Evolutionary conservation across 1,140 invertebrate species (phyloP), one percentile per base, ranked within the genome.

Genomic region (Drosophila punjabiensis): DNA sequence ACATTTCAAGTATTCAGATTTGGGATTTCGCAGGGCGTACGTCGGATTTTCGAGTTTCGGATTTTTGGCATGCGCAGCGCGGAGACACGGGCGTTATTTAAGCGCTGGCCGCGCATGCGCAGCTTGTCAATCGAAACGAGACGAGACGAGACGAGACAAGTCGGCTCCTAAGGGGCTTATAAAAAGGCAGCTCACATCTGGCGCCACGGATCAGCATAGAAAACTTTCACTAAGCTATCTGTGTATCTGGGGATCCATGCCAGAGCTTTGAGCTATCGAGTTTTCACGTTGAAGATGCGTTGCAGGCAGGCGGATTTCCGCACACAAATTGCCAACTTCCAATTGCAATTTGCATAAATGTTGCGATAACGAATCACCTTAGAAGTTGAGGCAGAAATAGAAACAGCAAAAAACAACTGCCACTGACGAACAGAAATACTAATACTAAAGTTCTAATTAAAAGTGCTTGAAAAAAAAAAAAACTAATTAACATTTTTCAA

Each of bases 311-410:
- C 85, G 84, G 84, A 87, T 78, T 78, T 87, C 84, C 83, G 84
- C 67, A 63, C 52, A 61, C 58, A 71, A 81, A 82, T 82, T 82
- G 81, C 81, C 68, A 35, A 83, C 76, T 82, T 82, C 59, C 82
- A 86, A 76, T 47, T 47, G 78, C 50, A 75, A 89, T 89, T 89
- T 86, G 79, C 85, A 90, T 89, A 89, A 89, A 85, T 85, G 70
- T 56, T 71, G 45, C 83, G 76, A 80, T 87, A 84, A 85, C 64
- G 85, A 82, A 81, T 84, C 78, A 79, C 52, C 71, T 74, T 74
- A 41, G 62, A 58, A 58, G 33, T 58, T 3, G 35, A 1, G n/a
- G 28, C 50, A 37, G 18, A 37, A 56, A 6, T 56, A 5, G n/a
- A 55, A 55, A 55, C 16, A 11, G 28, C 5, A 13, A 18, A 37